Percentiles rank a stretch among this genome's conserved stretches.
These are phyloP conservation scores for Willisornis vidua DNA, from an alignment of 2,113 vertebrate species.

Conservation along the genomic window DNA sequence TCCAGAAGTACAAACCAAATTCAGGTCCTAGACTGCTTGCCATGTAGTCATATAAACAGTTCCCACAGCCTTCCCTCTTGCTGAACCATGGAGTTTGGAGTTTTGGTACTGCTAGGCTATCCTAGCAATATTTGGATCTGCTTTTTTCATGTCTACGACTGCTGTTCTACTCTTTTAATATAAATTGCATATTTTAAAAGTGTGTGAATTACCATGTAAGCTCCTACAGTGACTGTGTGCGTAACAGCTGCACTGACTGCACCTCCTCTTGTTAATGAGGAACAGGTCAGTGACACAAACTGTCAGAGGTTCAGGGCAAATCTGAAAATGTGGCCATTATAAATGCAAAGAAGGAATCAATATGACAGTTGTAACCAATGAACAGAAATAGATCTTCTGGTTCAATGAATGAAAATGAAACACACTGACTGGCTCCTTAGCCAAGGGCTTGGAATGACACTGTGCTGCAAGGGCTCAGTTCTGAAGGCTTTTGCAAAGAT, in stretches of 20 bases:
- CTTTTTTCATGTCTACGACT: neutral
- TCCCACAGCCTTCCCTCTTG: neutral
- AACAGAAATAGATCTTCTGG: neutral
- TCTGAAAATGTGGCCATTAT: neutral
- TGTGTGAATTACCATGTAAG: neutral
- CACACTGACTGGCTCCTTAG: neutral
- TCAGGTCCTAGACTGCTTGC: neutral
- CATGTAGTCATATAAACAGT: neutral
- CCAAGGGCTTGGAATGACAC: neutral
- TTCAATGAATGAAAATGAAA: neutral
- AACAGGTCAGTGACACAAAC: neutral
- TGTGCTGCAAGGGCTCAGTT: neutral
- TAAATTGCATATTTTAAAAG: neutral
- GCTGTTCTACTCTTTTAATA: neutral
- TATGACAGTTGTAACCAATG: neutral
- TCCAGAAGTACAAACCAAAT: neutral
- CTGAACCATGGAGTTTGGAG: neutral
- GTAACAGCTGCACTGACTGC: neutral
- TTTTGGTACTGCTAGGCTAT: neutral
- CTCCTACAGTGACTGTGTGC: neutral
- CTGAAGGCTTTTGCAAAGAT: neutral
- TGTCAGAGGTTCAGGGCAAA: neutral
- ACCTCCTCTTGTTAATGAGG: neutral
- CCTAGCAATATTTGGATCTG: neutral
- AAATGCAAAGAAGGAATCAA: neutral